These are phyloP conservation scores for Ophioninae sp. DNA, from an alignment of 2,888 invertebrate species.

Conservation along the genomic window DNA sequence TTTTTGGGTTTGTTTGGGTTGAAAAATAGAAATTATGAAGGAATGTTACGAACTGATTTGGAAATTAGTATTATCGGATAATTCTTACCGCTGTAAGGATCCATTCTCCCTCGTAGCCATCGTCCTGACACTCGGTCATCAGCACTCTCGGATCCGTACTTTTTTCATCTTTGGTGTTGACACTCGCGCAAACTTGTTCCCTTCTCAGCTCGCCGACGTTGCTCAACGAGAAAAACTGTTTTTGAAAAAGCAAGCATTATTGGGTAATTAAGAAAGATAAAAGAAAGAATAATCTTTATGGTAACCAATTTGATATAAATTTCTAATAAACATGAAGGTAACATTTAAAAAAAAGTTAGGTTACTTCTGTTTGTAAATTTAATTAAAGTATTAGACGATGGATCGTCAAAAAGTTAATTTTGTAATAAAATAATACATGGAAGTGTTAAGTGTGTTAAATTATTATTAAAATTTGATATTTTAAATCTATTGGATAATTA, in stretches of 20 bases:
- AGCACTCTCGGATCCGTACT: constrained; percentile 79
- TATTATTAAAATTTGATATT: too few relatives aligned
- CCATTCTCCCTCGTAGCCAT: constrained; percentile 74
- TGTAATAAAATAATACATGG: too few relatives aligned
- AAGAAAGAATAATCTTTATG: neutral
- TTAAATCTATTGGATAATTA: too few relatives aligned
- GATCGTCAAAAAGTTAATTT: too few relatives aligned
- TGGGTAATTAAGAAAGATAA: neutral
- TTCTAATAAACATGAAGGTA: too few relatives aligned
- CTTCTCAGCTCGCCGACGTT: constrained; percentile 87
- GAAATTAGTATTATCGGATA: neutral
- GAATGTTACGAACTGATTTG: neutral
- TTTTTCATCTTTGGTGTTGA: constrained; percentile 77
- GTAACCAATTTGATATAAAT: too few relatives aligned
- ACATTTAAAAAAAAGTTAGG: too few relatives aligned
- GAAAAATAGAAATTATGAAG: neutral
- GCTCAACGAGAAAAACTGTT: constrained; percentile 87
- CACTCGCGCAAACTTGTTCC: constrained; percentile 88
- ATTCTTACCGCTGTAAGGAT: constrained; percentile 69
- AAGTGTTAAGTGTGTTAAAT: too few relatives aligned
- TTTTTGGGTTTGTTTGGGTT: neutral
- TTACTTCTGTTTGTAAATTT: too few relatives aligned
- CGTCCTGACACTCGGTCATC: constrained; percentile 82
- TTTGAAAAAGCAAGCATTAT: constrained; percentile 65
- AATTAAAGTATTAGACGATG: too few relatives aligned